Evolutionary conservation across 2,888 invertebrate species (phyloP), one percentile per base, ranked within the genome.

Genomic region (Sinotaia quadrata): DNA sequence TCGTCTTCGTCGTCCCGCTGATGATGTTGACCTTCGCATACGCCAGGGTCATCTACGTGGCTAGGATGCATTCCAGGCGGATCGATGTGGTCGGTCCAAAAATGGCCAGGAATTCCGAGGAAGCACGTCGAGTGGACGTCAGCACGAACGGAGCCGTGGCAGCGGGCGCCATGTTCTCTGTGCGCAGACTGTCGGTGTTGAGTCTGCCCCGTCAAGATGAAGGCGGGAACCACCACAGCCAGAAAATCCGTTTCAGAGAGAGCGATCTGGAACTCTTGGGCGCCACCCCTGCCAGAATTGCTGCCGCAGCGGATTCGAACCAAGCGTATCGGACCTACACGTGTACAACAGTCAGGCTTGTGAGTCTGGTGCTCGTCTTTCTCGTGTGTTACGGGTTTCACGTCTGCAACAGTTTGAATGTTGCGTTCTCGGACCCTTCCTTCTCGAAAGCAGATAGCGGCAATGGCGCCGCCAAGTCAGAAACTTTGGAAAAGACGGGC

Each of bases 101-200:
- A n/a, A 56, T 61, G 12, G 12, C 44, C 2, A 37, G 36, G 15
- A 24, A 27, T 31, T 37, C 37, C 18, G 60, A 60, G 21, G 29
- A 24, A 15, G 18, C 47, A 7, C 24, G 47, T 8, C 44, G 60
- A n/a, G 7, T 47, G 24, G 61, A 62, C 8, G 60, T 72, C 10
- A 69, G 65, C 10, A 58, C 69, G 12, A 61, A 69, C 5, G 75
- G 75, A 12, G 60, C 75, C 2, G 70, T 78, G 2, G 78, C 75
- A 2, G 62, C 69, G 2, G 75, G 75, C 33, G 67, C 73, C 56
- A 63, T 75, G 44, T 74, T 69, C 37, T 72, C 78, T 5, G 57
- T 78, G 5, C 69, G 72, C 7, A 62, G 71, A 5, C 69, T 75
- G 27, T 75, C 76, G n/a, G 72, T 78, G 70, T 54, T 78, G 27